Percentiles rank a stretch among this genome's conserved stretches.
These are phyloP conservation scores for Tineola bisselliella DNA, from an alignment of 2,888 invertebrate species.

Conservation along the genomic window DNA sequence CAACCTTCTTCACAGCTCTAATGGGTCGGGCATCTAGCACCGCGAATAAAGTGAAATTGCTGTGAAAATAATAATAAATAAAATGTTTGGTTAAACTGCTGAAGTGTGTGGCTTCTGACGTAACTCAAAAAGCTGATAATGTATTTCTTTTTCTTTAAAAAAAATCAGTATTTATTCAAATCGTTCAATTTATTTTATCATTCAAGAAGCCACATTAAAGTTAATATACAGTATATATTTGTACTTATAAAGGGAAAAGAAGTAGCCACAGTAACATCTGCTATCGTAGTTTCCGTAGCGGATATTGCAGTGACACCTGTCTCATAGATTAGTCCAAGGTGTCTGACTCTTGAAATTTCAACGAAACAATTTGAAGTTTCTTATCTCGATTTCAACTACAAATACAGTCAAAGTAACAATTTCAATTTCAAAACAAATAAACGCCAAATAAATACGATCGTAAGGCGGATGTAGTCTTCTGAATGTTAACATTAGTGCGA, in stretches of 20 bases:
- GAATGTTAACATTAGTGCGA: too few species aligned
- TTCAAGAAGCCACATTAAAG: too few species aligned
- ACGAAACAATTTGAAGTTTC: neutral
- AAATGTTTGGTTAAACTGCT: neutral
- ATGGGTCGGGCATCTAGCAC: constrained; percentile 21
- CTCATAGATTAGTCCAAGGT: neutral
- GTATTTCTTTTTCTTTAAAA: too few species aligned
- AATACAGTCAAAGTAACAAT: too few species aligned
- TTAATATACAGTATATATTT: too few species aligned
- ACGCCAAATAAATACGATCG: too few species aligned
- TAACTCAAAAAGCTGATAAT: too few species aligned
- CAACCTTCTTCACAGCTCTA: constrained; percentile 19
- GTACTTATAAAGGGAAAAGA: neutral
- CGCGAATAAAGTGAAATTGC: constrained; percentile 14
- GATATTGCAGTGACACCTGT: constrained; percentile 13
- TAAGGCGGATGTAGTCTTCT: too few species aligned
- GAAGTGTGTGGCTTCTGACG: too few species aligned
- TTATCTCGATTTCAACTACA: neutral
- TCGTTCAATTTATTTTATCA: too few species aligned
- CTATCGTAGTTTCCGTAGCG: constrained; percentile 1
- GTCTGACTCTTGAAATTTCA: neutral
- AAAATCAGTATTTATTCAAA: too few species aligned
- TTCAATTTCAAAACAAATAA: too few species aligned
- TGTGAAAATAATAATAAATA: constrained; percentile 12
- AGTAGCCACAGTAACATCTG: constrained; percentile 11